These are phyloP conservation scores for Lagopus muta DNA, from an alignment of 2,113 vertebrate genomes.

Conservation along the genomic window DNA sequence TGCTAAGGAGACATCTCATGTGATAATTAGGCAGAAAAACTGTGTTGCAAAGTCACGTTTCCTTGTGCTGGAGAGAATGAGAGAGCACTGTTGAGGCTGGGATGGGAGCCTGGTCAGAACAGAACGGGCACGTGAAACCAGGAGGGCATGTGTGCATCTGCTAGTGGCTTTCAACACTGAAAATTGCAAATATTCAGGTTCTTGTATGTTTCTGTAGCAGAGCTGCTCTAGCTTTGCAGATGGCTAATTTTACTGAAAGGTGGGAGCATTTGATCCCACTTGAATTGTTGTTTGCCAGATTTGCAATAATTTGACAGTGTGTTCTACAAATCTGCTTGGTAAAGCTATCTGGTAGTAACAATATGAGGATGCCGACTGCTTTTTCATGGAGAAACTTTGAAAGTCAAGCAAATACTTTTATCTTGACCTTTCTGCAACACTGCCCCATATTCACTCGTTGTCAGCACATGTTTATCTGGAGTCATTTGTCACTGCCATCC, in stretches of 20 bases:
- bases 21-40: not conserved
- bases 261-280: rapidly evolving
- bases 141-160: not conserved
- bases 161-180: not conserved
- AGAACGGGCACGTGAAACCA: not conserved
- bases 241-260: not conserved
- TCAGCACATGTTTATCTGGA: conserved; percentile 91
- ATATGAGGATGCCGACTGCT: not conserved
- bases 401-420: conserved; percentile 89
- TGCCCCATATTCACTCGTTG: conserved; percentile 92
- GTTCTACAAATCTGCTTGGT: not conserved
- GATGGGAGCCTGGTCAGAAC: not conserved
- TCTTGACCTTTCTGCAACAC: conserved; percentile 95
- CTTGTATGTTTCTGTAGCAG: not conserved
- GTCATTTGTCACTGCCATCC: conserved; percentile 95
- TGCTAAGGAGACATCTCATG: not conserved
- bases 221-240: not conserved
- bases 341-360: not conserved
- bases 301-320: not conserved
- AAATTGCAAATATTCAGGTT: not conserved
- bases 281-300: not conserved
- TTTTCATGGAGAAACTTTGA: conserved; percentile 85
- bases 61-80: rapidly evolving
- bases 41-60: not conserved
- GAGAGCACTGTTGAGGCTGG: rapidly evolving